Conservation (phyloP, 92 coral and sea anemone species). For the Epizoanthus fatuus region DNA sequence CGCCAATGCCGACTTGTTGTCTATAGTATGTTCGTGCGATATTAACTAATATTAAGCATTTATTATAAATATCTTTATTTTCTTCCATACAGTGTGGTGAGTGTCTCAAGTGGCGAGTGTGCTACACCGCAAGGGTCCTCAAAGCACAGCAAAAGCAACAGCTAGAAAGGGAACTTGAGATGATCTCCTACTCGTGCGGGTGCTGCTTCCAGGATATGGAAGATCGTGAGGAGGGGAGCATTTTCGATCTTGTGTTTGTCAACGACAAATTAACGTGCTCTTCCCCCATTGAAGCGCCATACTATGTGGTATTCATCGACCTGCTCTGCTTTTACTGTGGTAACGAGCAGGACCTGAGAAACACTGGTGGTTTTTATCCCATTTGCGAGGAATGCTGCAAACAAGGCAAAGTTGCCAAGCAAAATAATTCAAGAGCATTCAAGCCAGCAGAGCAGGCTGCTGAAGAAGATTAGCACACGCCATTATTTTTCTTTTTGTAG, state of each 20-base stretch:
- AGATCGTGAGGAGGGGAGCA: constrained; percentile 10
- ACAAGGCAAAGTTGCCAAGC: constrained; percentile 14
- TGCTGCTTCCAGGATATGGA: constrained; percentile 53
- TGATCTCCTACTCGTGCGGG: constrained; percentile 50
- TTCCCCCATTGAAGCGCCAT: too few relatives aligned
- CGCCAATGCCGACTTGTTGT: constrained; percentile 3
- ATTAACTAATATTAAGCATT: constrained; percentile 12
- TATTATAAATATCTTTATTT: not conserved
- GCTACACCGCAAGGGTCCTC: constrained; percentile 34
- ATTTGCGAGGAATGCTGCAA: too few relatives aligned
- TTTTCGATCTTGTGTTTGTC: constrained; percentile 16
- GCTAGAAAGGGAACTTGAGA: constrained; percentile 44
- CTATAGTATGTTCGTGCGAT: not conserved
- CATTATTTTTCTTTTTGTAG: constrained; percentile 6
- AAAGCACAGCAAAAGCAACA: constrained; percentile 18
- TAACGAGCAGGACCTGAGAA: too few relatives aligned
- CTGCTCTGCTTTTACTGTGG: too few relatives aligned
- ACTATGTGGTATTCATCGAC: too few relatives aligned
- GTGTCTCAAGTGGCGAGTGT: constrained; percentile 61
- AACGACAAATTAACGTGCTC: too few relatives aligned
- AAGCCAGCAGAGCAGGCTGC: constrained; percentile 27
- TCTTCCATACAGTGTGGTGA: constrained; percentile 47
- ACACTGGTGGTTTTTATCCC: too few relatives aligned
- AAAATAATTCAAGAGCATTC: constrained; percentile 20
- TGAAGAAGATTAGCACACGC: constrained; percentile 14